These are phyloP conservation scores for Megalurothrips usitatus DNA, from an alignment of 2,888 invertebrate genomes.

Conservation along the genomic window DNA sequence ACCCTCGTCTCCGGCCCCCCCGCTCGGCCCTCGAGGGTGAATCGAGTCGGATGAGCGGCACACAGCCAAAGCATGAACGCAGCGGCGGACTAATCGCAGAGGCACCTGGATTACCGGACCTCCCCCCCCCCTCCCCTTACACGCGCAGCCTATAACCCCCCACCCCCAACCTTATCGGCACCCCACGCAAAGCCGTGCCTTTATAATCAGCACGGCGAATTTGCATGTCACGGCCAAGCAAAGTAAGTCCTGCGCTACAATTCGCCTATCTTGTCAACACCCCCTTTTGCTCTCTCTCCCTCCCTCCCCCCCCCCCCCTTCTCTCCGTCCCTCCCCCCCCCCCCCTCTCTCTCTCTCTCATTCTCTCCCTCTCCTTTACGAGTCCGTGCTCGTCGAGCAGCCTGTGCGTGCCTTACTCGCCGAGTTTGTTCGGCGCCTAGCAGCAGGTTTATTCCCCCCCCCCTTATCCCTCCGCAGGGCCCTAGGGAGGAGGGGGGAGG, in stretches of 20 bases:
- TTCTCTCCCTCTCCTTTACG: background rate
- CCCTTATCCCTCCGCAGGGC: background rate
- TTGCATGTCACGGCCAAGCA: constrained; percentile 1
- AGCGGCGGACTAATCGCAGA: too few species aligned
- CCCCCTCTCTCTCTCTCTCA: background rate
- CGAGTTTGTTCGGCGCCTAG: too few species aligned
- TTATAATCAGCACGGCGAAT: background rate
- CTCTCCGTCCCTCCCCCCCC: background rate
- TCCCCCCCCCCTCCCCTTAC: background rate
- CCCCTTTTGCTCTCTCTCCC: background rate
- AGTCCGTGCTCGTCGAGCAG: too few species aligned
- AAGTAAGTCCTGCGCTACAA: background rate
- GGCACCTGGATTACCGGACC: too few species aligned
- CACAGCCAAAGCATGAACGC: too few species aligned
- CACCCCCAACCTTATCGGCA: background rate
- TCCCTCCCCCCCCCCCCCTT: background rate
- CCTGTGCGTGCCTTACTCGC: too few species aligned
- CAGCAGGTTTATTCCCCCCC: too few species aligned
- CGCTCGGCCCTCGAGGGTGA: too few species aligned
- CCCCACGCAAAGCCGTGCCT: background rate
- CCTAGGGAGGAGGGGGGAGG: background rate
- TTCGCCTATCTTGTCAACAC: background rate
- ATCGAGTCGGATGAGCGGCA: too few species aligned
- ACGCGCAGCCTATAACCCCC: background rate
- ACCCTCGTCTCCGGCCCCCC: too few species aligned